phyloP scores from a whole-genome alignment of 2,113 vertebrate genomes.

The Cercopithecus mona region DNA sequence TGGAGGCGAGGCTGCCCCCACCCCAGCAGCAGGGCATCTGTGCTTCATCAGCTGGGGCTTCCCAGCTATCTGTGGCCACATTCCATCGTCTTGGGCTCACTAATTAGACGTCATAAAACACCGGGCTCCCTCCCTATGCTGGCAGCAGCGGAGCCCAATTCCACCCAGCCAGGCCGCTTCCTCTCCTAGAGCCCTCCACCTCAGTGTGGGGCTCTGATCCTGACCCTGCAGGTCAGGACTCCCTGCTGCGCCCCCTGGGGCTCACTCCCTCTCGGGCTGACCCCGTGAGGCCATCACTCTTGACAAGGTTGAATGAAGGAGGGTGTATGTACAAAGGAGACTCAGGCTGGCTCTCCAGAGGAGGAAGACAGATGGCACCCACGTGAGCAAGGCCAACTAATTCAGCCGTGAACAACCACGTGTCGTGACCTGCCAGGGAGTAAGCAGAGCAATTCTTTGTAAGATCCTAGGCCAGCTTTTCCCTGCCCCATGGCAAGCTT shows the following conservation, averaged over 20 bases:
- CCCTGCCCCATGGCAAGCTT: constrained; percentile 47
- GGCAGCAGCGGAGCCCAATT: neutral
- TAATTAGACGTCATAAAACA: constrained; percentile 57
- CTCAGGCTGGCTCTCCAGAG: neutral
- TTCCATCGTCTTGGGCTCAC: neutral
- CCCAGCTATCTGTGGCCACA: constrained; percentile 6
- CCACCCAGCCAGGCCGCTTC: neutral
- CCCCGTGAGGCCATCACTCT: neutral
- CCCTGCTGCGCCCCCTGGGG: neutral
- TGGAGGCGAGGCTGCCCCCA: neutral
- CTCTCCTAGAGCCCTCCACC: neutral
- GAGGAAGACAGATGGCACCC: neutral
- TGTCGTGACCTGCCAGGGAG: neutral
- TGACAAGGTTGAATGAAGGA: neutral
- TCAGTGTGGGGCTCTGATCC: neutral
- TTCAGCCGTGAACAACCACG: neutral
- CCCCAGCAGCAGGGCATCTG: neutral
- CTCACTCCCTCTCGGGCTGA: neutral
- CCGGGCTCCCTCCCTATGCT: neutral
- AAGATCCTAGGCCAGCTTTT: constrained; percentile 61
- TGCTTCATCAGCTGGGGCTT: neutral
- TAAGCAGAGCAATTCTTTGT: neutral
- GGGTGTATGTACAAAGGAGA: neutral
- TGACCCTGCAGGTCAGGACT: fast-evolving
- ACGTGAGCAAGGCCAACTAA: neutral